Evolutionary conservation across 1,140 invertebrate genomes (phyloP).

Genomic region (Goniozus legneri): DNA sequence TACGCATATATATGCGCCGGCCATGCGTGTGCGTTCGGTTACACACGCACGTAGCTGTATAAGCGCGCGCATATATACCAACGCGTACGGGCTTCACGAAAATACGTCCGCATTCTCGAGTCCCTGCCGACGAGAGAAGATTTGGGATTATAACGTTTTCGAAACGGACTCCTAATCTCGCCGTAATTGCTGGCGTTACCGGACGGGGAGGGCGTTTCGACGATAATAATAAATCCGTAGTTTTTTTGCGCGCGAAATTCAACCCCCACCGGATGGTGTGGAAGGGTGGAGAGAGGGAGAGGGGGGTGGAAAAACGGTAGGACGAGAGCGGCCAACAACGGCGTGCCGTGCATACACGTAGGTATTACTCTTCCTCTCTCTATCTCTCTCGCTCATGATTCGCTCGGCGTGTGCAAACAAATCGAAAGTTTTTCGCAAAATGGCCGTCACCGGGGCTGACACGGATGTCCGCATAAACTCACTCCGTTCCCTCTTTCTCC

Average conservation of each 20-base stretch:
- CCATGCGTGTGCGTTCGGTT: no score
- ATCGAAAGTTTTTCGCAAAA: constrained; percentile 56
- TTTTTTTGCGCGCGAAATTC: no score
- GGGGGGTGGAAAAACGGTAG: not conserved
- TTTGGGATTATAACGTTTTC: not conserved
- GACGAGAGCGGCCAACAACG: constrained; percentile 22
- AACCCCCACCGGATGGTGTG: no score
- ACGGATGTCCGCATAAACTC: constrained; percentile 49
- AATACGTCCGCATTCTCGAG: constrained; percentile 13
- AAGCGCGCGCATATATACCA: no score
- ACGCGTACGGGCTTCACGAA: no score
- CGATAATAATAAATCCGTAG: no score
- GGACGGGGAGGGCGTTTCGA: no score
- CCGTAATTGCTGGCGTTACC: not conserved
- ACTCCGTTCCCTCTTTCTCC: constrained; percentile 16
- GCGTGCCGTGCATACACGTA: constrained; percentile 41
- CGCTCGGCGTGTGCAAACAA: constrained; percentile 40
- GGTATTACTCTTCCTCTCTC: constrained; percentile 39
- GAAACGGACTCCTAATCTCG: not conserved
- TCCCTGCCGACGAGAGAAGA: constrained; percentile 19
- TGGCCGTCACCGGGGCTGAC: constrained; percentile 52
- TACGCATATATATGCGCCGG: no score
- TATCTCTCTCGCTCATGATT: no score
- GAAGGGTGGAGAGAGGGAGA: constrained; percentile 3
- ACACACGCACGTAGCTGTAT: no score